Evolutionary conservation across 1,140 invertebrate species (phyloP), one percentile per base, ranked within the genome.

Genomic region (Coptotermes formosanus): DNA sequence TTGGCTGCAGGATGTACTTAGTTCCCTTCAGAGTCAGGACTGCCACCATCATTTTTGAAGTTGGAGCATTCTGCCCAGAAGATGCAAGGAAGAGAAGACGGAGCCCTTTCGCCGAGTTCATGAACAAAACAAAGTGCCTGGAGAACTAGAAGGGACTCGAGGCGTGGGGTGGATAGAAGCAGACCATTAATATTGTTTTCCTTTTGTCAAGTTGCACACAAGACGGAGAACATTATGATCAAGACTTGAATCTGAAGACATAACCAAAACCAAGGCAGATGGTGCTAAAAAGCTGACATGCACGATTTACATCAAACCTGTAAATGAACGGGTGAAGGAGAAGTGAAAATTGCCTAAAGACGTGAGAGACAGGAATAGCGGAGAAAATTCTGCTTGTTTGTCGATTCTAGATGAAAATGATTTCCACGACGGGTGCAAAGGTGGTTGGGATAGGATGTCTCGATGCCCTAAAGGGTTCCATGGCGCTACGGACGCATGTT

Each of bases 381-480:
- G 64, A 75, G 64, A 75, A 75, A 75, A 75, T 75, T 75, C 64
- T 75, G 64, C 64, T 75, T 75, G 64, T 75, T 75, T 75, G 64
- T n/a, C 64, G 64, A 75, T 75, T 25, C 64, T 75, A 30, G 25
- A 75, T 25, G 64, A 75, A 30, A 75, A 75, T 75, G 64, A 3
- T 75, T 75, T 75, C n/a, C 64, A 75, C 64, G n/a, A 75, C 64
- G n/a, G 25, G 25, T 25, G 25, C n/a, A 14, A 75, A 25, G 64
- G 25, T 25, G 64, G 64, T 9, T 6, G 64, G n/a, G 16, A 75
- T 25, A 30, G 64, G 7, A 75, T 75, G n/a, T 30, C 64, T 75
- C 64, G 64, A 75, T 75, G 64, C 64, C 64, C 64, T 8, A 2
- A 30, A 75, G 64, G 64, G 64, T 14, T 75, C 14, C 64, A 14